A percentile compares a stretch with the other conserved stretches of the same genome.
phyloP scores from a whole-genome alignment of 2,888 invertebrate species.

The Plagiodera versicolora region DNA sequence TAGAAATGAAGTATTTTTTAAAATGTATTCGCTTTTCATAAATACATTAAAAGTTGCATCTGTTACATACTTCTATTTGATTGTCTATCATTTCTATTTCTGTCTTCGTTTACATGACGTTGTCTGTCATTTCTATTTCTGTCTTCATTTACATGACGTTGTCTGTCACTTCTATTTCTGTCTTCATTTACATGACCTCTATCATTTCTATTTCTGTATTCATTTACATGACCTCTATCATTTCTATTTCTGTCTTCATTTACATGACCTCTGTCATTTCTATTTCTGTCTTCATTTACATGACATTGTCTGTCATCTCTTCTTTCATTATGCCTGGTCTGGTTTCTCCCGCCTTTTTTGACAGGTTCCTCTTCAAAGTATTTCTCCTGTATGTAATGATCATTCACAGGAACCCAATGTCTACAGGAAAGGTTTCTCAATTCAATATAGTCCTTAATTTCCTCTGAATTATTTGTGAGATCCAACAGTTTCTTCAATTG shows the following conservation, averaged over 20 bases:
- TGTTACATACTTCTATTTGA: constrained; percentile 1
- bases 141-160: too few relatives aligned
- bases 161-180: too few relatives aligned
- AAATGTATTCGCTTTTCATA: too few relatives aligned
- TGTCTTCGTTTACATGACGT: background rate
- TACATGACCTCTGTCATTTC: background rate
- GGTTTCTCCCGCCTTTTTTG: background rate
- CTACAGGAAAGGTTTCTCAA: constrained; percentile 34
- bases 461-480: constrained; percentile 38
- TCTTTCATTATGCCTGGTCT: background rate
- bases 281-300: background rate
- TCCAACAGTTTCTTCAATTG: constrained; percentile 36
- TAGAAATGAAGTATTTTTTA: too few relatives aligned
- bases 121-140: background rate
- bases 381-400: constrained; percentile 29
- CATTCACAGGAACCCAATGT: constrained; percentile 32
- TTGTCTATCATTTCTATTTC: background rate
- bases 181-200: too few relatives aligned
- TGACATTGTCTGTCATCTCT: background rate
- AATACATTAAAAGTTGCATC: too few relatives aligned
- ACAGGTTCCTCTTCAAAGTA: constrained; percentile 9
- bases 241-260: too few relatives aligned
- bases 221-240: too few relatives aligned
- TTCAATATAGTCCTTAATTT: constrained; percentile 39
- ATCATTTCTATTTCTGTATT: too few relatives aligned